Evolutionary conservation across 1,140 invertebrate genomes (phyloP).

Genomic region (Limonius californicus): DNA sequence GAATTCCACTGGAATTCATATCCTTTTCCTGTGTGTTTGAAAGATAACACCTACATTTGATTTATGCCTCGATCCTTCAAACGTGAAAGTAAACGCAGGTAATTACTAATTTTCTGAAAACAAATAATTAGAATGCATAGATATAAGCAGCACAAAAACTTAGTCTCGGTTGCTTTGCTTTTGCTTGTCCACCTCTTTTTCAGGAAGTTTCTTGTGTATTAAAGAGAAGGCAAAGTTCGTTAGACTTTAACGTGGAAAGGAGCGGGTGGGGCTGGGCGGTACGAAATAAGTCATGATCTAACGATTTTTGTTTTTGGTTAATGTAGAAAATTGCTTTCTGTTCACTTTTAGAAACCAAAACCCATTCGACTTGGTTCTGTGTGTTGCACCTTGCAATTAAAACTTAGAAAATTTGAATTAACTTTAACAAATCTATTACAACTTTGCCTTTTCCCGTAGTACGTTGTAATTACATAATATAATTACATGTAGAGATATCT

Average conservation of each 20-base stretch:
- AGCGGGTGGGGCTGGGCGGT: neutral
- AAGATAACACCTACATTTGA: neutral
- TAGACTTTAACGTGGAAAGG: slow-evolving; percentile 4
- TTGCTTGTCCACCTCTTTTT: too few relatives aligned
- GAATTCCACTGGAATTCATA: neutral
- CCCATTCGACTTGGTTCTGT: too few relatives aligned
- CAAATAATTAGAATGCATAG: neutral
- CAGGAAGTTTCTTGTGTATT: too few relatives aligned
- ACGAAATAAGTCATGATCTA: slow-evolving; percentile 7
- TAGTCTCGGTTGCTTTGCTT: too few relatives aligned
- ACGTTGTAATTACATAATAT: too few relatives aligned
- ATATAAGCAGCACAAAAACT: neutral
- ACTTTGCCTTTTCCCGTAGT: too few relatives aligned
- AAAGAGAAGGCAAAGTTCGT: slow-evolving; percentile 4
- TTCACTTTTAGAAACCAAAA: neutral
- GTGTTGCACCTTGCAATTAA: too few relatives aligned
- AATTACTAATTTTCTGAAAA: neutral
- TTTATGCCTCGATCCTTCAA: neutral
- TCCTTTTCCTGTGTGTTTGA: slow-evolving; percentile 11
- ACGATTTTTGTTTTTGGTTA: slow-evolving; percentile 2
- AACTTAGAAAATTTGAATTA: too few relatives aligned
- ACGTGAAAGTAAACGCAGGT: neutral
- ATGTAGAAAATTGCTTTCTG: slow-evolving; percentile 10
- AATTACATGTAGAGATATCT: too few relatives aligned
- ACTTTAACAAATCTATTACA: too few relatives aligned